Evolutionary conservation across 2,797 vertebrate genomes (phyloP), one percentile per base, ranked within the genome.

Genomic region (Mormyrops boulengeri): DNA sequence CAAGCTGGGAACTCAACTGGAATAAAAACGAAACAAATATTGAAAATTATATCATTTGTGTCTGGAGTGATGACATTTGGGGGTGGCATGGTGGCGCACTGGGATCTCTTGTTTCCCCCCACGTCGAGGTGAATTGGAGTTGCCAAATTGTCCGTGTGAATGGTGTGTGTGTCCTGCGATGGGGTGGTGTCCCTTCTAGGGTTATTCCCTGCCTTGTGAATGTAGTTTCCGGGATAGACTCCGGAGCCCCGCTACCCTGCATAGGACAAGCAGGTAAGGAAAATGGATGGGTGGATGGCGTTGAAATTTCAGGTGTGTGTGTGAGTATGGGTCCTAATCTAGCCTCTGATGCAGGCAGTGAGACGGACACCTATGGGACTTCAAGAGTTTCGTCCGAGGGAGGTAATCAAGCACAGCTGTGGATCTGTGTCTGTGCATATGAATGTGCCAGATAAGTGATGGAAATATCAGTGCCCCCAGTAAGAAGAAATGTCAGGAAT

Each of bases 381-480:
- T 85, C 12, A 84, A 49, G 22, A 53, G 44, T 52, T 86, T 53
- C 4, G 0, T 53, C 50, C n/a, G 19, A 50, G 41, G 82, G 47
- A 44, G 44, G 82, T 85, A 85, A 85, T 26, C 19, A 85, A 52
- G 82, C 44, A 52, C 3, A 52, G n/a, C 14, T 87, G 17, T 57
- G 53, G 4, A n/a, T 60, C 52, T 87, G 85, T 87, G 85, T 87
- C 47, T 57, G 85, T 87, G 85, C 50, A 52, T 87, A 34, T 60
- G 52, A 30, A 8, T 87, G 85, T n/a, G 53, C 53, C 34, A 80
- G 17, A 44, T 80, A 80, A 44, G 12, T 80, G 38, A 19, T 41
- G 73, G 17, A 80, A 80, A 41, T 44, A 80, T 80, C 73, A 80
- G 73, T 44, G 19, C 5, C 73, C 38, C 73, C 19, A n/a, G 73